These are phyloP conservation scores for Helicolenus hilgendorfi DNA, from an alignment of 2,797 vertebrate species.

Conservation along the genomic window DNA sequence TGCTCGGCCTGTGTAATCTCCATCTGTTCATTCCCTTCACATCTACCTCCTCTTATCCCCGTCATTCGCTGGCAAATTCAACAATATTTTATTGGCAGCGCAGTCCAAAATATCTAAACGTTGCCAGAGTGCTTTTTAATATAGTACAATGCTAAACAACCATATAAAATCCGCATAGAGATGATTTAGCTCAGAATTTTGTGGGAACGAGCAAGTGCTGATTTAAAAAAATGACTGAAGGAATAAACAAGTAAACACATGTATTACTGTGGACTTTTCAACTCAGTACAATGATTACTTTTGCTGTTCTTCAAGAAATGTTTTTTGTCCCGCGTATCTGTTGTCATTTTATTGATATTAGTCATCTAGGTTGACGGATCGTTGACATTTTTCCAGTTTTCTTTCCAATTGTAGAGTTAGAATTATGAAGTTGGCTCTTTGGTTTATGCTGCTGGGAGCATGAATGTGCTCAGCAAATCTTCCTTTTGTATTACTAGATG, in stretches of 20 bases:
- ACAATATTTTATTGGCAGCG: constrained; percentile 11
- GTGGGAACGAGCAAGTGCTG: not conserved
- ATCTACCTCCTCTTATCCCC: constrained; percentile 15
- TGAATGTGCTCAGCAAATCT: not conserved
- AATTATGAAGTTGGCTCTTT: not conserved
- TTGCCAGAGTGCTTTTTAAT: constrained; percentile 7
- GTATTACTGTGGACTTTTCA: not conserved
- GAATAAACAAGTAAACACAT: not conserved
- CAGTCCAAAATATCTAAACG: not conserved
- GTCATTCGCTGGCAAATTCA: constrained; percentile 25
- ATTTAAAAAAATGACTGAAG: not conserved
- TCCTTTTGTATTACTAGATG: not conserved
- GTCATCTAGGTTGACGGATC: not conserved
- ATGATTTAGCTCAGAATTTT: not conserved
- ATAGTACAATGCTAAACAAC: not conserved
- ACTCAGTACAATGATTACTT: not conserved
- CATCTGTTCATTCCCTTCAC: constrained; percentile 39
- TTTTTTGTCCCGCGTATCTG: no score
- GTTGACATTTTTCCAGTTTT: not conserved
- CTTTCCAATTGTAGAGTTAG: not conserved
- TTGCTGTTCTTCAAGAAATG: not conserved
- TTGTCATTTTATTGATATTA: no score
- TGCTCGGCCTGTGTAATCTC: constrained; percentile 27
- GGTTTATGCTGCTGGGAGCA: not conserved
- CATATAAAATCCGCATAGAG: not conserved